phyloP scores from a whole-genome alignment of 2,797 vertebrate genomes.

The Trichosurus vulpecula region DNA sequence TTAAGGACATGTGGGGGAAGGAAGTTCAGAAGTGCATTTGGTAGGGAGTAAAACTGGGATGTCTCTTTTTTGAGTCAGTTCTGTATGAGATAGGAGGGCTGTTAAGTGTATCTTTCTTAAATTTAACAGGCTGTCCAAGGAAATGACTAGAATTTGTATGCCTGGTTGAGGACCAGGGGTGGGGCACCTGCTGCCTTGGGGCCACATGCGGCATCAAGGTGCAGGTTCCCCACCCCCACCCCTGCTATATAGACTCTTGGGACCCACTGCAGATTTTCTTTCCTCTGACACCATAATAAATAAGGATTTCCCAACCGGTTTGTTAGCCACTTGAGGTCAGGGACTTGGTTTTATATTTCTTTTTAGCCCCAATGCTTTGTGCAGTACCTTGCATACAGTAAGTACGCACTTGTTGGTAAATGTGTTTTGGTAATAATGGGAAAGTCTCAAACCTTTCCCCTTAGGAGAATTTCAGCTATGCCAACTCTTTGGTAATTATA shows the following conservation, averaged over 20 bases:
- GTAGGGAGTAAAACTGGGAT: not conserved
- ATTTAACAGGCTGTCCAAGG: not conserved
- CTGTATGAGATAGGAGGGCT: not conserved
- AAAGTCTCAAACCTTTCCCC: slow-evolving; percentile 7
- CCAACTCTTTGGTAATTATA: not conserved
- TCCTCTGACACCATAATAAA: not conserved
- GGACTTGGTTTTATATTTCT: not conserved
- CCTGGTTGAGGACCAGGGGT: not conserved
- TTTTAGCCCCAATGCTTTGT: not conserved
- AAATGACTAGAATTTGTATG: not conserved
- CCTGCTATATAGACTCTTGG: not conserved
- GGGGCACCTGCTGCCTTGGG: too few species aligned
- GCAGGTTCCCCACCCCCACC: too few species aligned
- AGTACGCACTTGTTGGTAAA: not conserved
- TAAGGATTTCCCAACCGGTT: not conserved
- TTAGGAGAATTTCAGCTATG: not conserved
- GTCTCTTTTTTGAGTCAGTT: not conserved
- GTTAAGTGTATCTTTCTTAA: not conserved
- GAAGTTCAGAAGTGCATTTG: not conserved
- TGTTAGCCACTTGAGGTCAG: not conserved
- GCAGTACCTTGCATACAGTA: not conserved
- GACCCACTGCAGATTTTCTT: not conserved
- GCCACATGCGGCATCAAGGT: too few species aligned
- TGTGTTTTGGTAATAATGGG: not conserved
- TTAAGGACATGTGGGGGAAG: not conserved